Conservation (phyloP, 1,140 invertebrate species). For the Pinna nobilis region DNA sequence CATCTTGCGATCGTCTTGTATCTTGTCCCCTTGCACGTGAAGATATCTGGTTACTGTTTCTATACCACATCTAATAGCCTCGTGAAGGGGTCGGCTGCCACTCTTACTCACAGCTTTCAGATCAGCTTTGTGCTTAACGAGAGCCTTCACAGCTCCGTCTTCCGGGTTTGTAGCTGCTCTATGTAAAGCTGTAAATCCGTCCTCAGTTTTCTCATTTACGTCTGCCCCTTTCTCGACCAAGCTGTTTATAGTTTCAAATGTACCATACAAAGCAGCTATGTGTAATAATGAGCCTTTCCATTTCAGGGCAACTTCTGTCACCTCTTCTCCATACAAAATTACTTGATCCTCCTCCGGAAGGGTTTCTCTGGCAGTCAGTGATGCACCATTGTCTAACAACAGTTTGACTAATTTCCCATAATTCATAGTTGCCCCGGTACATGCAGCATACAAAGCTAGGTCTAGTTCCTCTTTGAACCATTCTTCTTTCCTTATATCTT, state of each 20-base stretch:
- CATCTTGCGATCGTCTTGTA: conserved; percentile 19
- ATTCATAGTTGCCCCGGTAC: conserved; percentile 7
- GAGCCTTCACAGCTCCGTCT: conserved; percentile 28
- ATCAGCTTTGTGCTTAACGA: conserved; percentile 25
- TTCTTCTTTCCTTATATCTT: conserved; percentile 28
- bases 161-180: conserved; percentile 25
- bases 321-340: conserved; percentile 26
- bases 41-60: conserved; percentile 17
- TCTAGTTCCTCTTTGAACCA: conserved; percentile 41
- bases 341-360: conserved; percentile 26
- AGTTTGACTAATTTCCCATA: conserved; percentile 26
- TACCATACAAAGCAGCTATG: conserved; percentile 30
- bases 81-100: conserved; percentile 26
- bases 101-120: background rate
- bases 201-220: conserved; percentile 22
- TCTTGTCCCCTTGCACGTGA: background rate
- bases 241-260: conserved; percentile 5
- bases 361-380: conserved; percentile 8
- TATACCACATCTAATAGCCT: conserved; percentile 22
- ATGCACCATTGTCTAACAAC: conserved; percentile 16
- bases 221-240: conserved; percentile 26
- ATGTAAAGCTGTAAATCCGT: conserved; percentile 38
- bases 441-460: conserved; percentile 28
- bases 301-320: conserved; percentile 21
- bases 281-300: conserved; percentile 36